Evolutionary conservation across 2,888 invertebrate genomes (phyloP).

Genomic region (Melinaea menophilus): DNA sequence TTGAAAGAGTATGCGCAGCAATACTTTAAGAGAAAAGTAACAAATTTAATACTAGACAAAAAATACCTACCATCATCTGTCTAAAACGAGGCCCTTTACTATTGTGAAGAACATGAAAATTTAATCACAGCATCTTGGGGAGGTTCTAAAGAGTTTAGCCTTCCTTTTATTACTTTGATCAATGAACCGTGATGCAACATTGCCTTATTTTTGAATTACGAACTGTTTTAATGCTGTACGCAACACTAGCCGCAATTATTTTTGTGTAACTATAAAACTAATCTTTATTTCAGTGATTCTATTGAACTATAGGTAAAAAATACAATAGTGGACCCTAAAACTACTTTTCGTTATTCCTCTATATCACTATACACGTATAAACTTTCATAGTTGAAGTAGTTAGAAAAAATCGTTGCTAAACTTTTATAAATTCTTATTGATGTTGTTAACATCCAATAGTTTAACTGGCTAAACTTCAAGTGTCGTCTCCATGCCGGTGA

Average conservation of each 20-base stretch:
- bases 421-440: background rate
- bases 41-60: constrained; percentile 15
- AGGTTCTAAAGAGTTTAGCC: constrained; percentile 38
- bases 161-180: constrained; percentile 48
- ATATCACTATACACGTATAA: background rate
- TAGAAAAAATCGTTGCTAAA: constrained; percentile 27
- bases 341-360: too few species aligned
- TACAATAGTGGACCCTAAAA: too few species aligned
- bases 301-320: too few species aligned
- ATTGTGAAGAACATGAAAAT: constrained; percentile 42
- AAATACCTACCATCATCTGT: constrained; percentile 8
- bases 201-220: constrained; percentile 40
- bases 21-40: constrained; percentile 11
- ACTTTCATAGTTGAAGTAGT: constrained; percentile 12
- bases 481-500: constrained; percentile 8
- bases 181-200: constrained; percentile 41
- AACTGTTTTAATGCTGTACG: constrained; percentile 30
- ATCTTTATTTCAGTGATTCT: too few species aligned
- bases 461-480: constrained; percentile 11
- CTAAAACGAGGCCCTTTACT: constrained; percentile 13
- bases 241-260: constrained; percentile 12
- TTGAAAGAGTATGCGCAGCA: constrained; percentile 14
- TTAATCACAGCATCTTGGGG: constrained; percentile 46
- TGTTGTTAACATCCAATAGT: background rate
- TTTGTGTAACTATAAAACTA: too few species aligned